Percentiles rank a stretch among this genome's conserved stretches.
These are phyloP conservation scores for Hydropsyche tenuis DNA, from an alignment of 1,140 invertebrate genomes.

Conservation along the genomic window DNA sequence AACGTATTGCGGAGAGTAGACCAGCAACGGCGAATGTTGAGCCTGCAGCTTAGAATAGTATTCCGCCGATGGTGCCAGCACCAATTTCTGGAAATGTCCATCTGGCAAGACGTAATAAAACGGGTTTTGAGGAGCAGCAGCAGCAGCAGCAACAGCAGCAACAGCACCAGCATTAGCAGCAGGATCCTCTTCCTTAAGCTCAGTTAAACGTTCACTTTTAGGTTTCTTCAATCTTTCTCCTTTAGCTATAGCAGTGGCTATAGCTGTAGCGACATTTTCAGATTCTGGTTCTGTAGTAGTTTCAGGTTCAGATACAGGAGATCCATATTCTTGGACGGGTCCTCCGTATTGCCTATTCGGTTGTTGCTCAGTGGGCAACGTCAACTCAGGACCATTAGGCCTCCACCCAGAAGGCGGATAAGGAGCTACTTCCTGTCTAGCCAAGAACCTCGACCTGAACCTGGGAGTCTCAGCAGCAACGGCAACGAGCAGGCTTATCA, in stretches of 20 bases:
- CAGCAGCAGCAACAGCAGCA: too few species aligned
- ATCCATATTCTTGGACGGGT: constrained; percentile 19
- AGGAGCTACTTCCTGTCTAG: constrained; percentile 39
- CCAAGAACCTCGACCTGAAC: constrained; percentile 20
- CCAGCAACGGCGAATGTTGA: neutral
- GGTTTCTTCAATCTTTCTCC: neutral
- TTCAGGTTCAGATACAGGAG: constrained; percentile 27
- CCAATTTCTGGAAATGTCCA: constrained; percentile 27
- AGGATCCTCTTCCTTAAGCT: neutral
- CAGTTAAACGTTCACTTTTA: constrained; percentile 16
- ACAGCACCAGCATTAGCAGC: too few species aligned
- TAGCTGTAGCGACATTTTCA: constrained; percentile 8
- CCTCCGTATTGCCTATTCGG: neutral
- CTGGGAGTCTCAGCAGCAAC: constrained; percentile 33
- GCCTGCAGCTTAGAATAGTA: neutral
- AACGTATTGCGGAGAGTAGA: constrained; percentile 1
- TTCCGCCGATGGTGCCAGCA: neutral
- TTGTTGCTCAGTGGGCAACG: constrained; percentile 35
- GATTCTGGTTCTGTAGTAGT: constrained; percentile 24
- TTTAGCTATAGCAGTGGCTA: neutral
- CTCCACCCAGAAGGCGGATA: constrained; percentile 46
- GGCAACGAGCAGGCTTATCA: neutral
- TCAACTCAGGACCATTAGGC: constrained; percentile 36
- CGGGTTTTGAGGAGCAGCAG: neutral
- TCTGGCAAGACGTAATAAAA: neutral